phyloP scores from a whole-genome alignment of 2,888 invertebrate genomes.

The Brenthis daphne region DNA sequence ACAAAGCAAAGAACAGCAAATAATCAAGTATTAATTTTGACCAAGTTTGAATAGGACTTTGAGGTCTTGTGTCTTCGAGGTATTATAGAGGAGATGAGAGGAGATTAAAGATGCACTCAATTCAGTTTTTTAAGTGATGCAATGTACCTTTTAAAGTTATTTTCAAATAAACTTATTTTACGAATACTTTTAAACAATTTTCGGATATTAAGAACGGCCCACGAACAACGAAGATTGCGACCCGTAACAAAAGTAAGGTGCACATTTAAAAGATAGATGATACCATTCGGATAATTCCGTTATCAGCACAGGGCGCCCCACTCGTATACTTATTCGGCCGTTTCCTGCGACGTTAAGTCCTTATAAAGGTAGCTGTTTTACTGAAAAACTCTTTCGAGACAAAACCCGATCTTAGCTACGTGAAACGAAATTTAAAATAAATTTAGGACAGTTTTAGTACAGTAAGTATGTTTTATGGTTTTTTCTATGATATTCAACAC shows the following conservation, averaged over 20 bases:
- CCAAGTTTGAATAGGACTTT: too few relatives aligned
- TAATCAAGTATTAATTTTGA: too few relatives aligned
- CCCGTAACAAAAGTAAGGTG: slow-evolving; percentile 76
- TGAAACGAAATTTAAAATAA: slow-evolving; percentile 16
- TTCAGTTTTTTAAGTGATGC: too few relatives aligned
- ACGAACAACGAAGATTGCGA: slow-evolving; percentile 41
- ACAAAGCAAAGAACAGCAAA: too few relatives aligned
- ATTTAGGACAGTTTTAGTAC: slow-evolving; percentile 5
- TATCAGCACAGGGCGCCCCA: slow-evolving; percentile 81
- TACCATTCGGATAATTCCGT: slow-evolving; percentile 85
- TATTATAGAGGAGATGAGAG: too few relatives aligned
- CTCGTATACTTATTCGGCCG: slow-evolving; percentile 77
- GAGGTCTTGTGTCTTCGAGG: too few relatives aligned
- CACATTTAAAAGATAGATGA: slow-evolving; percentile 85
- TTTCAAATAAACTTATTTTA: too few relatives aligned
- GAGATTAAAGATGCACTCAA: too few relatives aligned
- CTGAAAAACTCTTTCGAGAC: slow-evolving; percentile 75
- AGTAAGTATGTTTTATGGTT: neutral
- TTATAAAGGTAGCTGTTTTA: slow-evolving; percentile 76
- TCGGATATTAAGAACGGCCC: slow-evolving; percentile 30
- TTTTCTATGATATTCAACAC: neutral
- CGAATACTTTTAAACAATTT: slow-evolving; percentile 23
- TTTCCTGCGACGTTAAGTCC: slow-evolving; percentile 77
- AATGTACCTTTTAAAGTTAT: too few relatives aligned
- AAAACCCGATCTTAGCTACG: slow-evolving; percentile 58